These are phyloP conservation scores for Coleophora flavipennella DNA, from an alignment of 2,888 invertebrate genomes.

Conservation along the genomic window DNA sequence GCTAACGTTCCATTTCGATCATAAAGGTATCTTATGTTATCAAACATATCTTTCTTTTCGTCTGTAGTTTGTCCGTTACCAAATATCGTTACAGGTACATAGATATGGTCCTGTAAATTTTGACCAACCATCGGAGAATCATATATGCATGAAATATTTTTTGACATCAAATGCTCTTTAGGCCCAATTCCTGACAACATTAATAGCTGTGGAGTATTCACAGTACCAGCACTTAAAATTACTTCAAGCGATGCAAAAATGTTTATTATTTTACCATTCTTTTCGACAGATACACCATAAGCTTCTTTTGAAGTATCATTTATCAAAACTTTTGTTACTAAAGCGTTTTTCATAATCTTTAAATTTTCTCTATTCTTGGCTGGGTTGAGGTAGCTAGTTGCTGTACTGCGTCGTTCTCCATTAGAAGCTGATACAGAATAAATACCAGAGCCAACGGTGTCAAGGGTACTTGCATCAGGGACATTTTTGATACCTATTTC, in stretches of 20 bases:
- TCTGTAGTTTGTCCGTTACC: conserved; percentile 30
- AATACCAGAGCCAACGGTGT: conserved; percentile 57
- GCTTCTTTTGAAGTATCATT: conserved; percentile 39
- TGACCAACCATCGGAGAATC: too few species aligned
- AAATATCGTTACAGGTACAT: conserved; percentile 42
- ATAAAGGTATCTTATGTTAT: conserved; percentile 56
- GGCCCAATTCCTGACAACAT: too few species aligned
- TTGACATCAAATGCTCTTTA: too few species aligned
- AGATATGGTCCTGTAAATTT: conserved; percentile 68
- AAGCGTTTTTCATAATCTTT: conserved; percentile 51
- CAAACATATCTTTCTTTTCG: conserved; percentile 27
- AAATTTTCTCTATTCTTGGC: conserved; percentile 35
- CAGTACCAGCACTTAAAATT: too few species aligned
- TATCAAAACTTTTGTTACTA: conserved; percentile 62
- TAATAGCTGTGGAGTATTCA: conserved; percentile 63
- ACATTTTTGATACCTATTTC: conserved; percentile 51
- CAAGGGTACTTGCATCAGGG: conserved; percentile 48
- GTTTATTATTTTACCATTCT: conserved; percentile 16
- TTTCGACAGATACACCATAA: conserved; percentile 47
- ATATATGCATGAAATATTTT: conserved; percentile 39
- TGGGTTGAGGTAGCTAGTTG: too few species aligned
- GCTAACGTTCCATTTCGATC: conserved; percentile 65
- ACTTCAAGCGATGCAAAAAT: conserved; percentile 31
- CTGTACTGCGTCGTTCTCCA: conserved; percentile 62
- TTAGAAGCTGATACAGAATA: conserved; percentile 52